Evolutionary conservation across 2,797 vertebrate species (phyloP), one percentile per base, ranked within the genome.

Genomic region (Clarias fuscus): DNA sequence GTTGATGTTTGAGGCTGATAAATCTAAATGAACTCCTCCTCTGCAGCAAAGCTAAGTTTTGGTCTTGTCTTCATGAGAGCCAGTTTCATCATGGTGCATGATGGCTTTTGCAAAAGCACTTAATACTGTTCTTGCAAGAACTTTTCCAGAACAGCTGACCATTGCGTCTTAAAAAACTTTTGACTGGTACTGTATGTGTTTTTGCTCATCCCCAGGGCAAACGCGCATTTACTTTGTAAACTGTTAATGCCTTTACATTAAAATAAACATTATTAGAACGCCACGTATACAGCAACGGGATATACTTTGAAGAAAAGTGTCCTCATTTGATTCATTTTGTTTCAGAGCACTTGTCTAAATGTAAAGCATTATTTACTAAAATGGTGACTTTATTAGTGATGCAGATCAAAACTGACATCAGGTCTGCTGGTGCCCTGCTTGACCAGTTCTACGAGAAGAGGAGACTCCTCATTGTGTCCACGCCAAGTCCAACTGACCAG

Each of bases 371-470:
- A 20, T 10, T 15, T 18, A 65, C 5, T 65, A 20, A 67, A 58
- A 13, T 22, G 20, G 15, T 75, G 8, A 5, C 22, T 37, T 89
- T 83, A 62, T 78, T 84, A 99, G 98, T 95, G 75, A 97, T 98
- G 95, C 93, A 96, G 92, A 96, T 99, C 86, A 97, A 97, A 88
- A 94, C 96, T 0, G 96, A 96, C 0, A 95, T 98, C 40, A 97
- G 93, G 87, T 97, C 97, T 0, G 94, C 93, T 0, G 92, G 96
- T 0, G 95, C 95, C 72, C 96, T 99, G 70, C 92, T 99, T 91
- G 97, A 98, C 88, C 98, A 99, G 92, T 98, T 99, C 93, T 96
- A 96, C 0, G 97, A 97, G 91, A 99, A 98, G 91, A 96, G 95
- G 80, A 95, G 96, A 77, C 95, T 99, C 68, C 94, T 99, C 6